Evolutionary conservation across 1,140 invertebrate species (phyloP).

Genomic region (Drosophila busckii): DNA sequence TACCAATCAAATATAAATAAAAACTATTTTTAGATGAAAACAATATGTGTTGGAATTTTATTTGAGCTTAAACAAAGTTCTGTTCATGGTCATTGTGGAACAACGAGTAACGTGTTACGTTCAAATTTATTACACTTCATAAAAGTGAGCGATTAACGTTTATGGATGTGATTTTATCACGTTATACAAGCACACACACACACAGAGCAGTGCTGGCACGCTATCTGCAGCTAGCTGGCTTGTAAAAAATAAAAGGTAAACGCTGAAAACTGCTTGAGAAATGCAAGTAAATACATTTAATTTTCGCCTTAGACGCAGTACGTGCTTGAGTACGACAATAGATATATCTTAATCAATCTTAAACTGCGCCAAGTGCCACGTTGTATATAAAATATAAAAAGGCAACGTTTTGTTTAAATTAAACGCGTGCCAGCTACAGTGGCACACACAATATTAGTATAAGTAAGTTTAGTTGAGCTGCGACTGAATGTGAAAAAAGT

Average conservation of each 20-base stretch:
- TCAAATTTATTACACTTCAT: slow-evolving; percentile 74
- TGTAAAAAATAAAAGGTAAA: slow-evolving; percentile 1
- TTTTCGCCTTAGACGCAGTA: slow-evolving; percentile 20
- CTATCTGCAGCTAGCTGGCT: too few species aligned
- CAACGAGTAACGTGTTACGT: slow-evolving; percentile 44
- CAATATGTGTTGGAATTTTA: slow-evolving; percentile 7
- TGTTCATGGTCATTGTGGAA: slow-evolving; percentile 33
- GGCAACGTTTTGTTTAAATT: slow-evolving; percentile 40
- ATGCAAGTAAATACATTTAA: slow-evolving; percentile 9
- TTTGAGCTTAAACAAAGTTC: slow-evolving; percentile 5
- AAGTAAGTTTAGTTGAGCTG: too few species aligned
- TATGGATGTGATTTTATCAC: slow-evolving; percentile 76
- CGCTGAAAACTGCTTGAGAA: slow-evolving; percentile 4
- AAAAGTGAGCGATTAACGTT: slow-evolving; percentile 75
- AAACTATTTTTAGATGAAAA: slow-evolving; percentile 70
- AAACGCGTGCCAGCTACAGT: slow-evolving; percentile 30
- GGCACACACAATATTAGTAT: too few species aligned
- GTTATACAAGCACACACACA: slow-evolving; percentile 9
- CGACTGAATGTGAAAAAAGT: too few species aligned
- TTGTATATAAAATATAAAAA: background rate
- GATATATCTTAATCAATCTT: slow-evolving; percentile 76
- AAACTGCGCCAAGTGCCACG: slow-evolving; percentile 29
- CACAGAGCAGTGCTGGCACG: too few species aligned
- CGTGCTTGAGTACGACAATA: slow-evolving; percentile 65
- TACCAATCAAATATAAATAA: slow-evolving; percentile 76